These are phyloP conservation scores for Melanotaenia maccullochi DNA, from an alignment of 2,797 vertebrate species.

Conservation along the genomic window DNA sequence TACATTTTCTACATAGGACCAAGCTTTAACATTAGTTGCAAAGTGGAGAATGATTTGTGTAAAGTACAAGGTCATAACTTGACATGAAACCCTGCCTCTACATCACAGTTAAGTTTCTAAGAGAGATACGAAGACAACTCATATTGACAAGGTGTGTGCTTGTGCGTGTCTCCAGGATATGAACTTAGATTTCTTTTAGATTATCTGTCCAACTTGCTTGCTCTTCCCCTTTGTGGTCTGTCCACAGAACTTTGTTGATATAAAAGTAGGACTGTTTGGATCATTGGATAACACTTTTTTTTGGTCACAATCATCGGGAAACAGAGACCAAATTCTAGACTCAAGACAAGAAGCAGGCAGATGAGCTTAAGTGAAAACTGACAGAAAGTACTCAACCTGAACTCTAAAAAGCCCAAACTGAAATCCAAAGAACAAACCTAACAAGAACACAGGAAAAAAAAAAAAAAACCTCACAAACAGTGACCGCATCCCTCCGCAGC, in stretches of 20 bases:
- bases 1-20: not conserved
- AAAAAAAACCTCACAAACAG: no score
- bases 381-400: no score
- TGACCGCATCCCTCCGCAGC: no score
- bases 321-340: no score
- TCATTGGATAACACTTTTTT: no score
- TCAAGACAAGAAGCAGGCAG: no score
- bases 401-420: no score
- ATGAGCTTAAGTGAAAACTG: no score
- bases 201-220: not conserved
- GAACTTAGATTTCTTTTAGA: not conserved
- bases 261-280: no score
- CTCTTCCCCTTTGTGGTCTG: not conserved
- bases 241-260: not conserved
- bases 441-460: no score
- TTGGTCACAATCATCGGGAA: no score
- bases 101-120: not conserved
- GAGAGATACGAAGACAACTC: not conserved
- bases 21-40: conserved; percentile 2
- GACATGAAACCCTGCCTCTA: not conserved
- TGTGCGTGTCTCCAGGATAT: not conserved
- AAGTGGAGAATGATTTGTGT: conserved; percentile 1
- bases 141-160: not conserved
- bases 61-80: not conserved
- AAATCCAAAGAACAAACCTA: no score